These are phyloP conservation scores for Tupaia chinensis DNA, from an alignment of 2,113 vertebrate species.

Conservation along the genomic window DNA sequence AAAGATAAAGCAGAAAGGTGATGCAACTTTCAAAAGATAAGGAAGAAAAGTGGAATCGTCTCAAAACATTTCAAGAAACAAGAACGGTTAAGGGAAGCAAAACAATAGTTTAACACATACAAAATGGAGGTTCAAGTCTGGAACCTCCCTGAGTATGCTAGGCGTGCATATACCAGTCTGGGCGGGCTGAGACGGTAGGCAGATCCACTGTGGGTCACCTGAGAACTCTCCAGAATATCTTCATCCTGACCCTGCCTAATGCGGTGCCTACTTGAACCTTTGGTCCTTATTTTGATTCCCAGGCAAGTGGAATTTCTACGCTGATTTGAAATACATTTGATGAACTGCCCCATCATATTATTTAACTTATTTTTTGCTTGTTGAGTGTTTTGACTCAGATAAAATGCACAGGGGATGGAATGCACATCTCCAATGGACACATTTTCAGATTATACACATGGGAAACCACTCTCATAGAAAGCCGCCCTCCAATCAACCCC, in stretches of 20 bases:
- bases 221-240: background rate
- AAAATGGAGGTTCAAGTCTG: background rate
- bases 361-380: background rate
- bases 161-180: no score
- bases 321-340: background rate
- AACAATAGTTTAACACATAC: background rate
- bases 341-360: background rate
- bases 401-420: background rate
- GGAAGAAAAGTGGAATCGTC: background rate
- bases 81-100: background rate
- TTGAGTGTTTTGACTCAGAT: background rate
- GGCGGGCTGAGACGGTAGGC: no score
- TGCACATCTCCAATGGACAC: background rate
- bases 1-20: background rate
- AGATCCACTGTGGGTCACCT: background rate
- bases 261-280: background rate
- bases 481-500: background rate
- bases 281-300: background rate
- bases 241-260: background rate
- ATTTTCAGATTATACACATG: background rate
- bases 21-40: background rate
- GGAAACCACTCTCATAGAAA: background rate
- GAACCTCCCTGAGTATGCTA: background rate
- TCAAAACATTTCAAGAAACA: conserved; percentile 21
- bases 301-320: background rate